These are phyloP conservation scores for Aplidium turbinatum DNA, from an alignment of 23 tunicate genomes.

Conservation along the genomic window DNA sequence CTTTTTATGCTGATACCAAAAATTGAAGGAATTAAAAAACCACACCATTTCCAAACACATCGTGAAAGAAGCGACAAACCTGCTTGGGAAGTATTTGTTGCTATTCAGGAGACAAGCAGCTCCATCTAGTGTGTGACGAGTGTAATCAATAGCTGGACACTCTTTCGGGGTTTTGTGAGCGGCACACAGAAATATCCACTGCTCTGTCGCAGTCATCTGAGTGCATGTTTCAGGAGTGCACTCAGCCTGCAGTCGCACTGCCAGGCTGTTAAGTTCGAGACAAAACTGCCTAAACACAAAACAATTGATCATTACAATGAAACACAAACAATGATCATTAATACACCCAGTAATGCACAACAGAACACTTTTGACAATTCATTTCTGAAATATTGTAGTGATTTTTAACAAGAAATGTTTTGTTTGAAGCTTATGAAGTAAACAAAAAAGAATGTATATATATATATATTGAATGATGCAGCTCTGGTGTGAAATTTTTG, in stretches of 20 bases:
- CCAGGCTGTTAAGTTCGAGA: slow-evolving; percentile 86
- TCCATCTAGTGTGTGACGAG: slow-evolving; percentile 97
- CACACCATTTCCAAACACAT: too few species aligned
- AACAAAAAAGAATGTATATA: too few species aligned
- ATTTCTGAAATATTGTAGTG: too few species aligned
- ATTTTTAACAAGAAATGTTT: too few species aligned
- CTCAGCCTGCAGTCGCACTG: slow-evolving; percentile 79
- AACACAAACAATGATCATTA: too few species aligned
- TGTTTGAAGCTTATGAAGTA: too few species aligned
- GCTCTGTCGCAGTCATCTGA: slow-evolving; percentile 99
- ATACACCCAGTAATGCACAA: too few species aligned
- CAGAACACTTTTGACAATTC: too few species aligned
- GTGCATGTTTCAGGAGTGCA: slow-evolving; percentile 89
- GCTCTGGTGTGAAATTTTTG: not conserved
- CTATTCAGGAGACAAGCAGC: slow-evolving; percentile 97
- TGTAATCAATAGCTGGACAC: slow-evolving; percentile 98
- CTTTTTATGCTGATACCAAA: too few species aligned
- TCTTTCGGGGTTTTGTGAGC: slow-evolving; percentile 99
- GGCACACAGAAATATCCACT: slow-evolving; percentile 99
- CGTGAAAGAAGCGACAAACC: slow-evolving; percentile 46
- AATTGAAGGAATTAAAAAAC: too few species aligned
- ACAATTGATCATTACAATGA: too few species aligned
- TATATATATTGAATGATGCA: too few species aligned
- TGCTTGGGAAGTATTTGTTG: slow-evolving; percentile 95
- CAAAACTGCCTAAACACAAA: slow-evolving; percentile 85